phyloP scores from a whole-genome alignment of 2,113 vertebrate species.

The Arothron firmamentum region DNA sequence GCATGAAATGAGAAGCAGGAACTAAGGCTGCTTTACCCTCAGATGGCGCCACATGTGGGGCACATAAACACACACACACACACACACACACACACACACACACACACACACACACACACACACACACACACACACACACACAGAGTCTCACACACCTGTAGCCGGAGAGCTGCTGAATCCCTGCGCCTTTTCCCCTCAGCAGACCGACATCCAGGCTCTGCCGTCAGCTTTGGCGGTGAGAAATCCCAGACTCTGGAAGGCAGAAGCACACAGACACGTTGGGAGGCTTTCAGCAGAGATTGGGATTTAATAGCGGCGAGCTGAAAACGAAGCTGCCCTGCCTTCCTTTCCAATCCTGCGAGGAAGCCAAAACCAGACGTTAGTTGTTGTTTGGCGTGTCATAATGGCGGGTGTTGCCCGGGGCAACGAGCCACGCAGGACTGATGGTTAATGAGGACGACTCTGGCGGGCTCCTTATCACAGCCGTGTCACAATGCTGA shows the following conservation, averaged over 20 bases:
- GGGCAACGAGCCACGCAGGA: constrained; percentile 51
- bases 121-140: background rate
- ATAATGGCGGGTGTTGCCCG: constrained; percentile 46
- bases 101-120: constrained; percentile 5
- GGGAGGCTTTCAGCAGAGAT: constrained; percentile 3
- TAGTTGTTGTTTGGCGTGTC: constrained; percentile 34
- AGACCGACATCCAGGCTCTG: constrained; percentile 14
- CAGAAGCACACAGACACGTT: constrained; percentile 34
- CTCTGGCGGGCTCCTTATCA: constrained; percentile 63
- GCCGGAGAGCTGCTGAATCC: constrained; percentile 13
- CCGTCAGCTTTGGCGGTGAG: constrained; percentile 25
- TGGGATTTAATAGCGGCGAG: no score
- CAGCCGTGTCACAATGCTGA: constrained; percentile 47
- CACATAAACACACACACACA: background rate
- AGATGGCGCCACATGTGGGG: no score
- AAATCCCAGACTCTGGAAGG: constrained; percentile 25
- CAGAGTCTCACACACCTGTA: constrained; percentile 5
- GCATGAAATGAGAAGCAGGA: no score
- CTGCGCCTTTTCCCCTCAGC: constrained; percentile 16
- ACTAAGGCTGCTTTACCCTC: no score
- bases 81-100: constrained; percentile 2
- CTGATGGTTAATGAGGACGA: constrained; percentile 68
- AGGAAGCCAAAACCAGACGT: constrained; percentile 9
- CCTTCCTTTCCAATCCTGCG: no score
- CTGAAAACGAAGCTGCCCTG: no score